Percentiles rank a stretch among this genome's conserved stretches.
Evolutionary conservation across 2,797 vertebrate genomes (phyloP).

Genomic region (Merluccius polli): DNA sequence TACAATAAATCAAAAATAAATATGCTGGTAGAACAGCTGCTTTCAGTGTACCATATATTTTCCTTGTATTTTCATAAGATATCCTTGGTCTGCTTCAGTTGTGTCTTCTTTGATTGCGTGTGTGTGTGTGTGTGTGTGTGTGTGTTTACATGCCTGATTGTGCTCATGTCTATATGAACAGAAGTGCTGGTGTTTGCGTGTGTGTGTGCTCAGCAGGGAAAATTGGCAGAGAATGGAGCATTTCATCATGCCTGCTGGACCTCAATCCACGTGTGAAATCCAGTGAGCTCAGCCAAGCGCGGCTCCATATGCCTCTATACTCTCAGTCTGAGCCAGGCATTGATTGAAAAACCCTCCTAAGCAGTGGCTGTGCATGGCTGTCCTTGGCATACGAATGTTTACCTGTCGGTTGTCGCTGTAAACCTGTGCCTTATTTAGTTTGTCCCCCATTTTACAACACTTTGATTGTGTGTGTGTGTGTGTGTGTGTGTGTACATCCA

Average conservation of each 20-base stretch:
- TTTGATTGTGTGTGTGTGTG: background rate
- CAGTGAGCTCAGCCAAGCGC: constrained; percentile 38
- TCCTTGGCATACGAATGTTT: background rate
- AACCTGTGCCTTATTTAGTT: background rate
- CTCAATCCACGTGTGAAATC: constrained; percentile 66
- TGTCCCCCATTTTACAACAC: background rate
- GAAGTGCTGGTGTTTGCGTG: constrained; percentile 21
- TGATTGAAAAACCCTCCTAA: constrained; percentile 32
- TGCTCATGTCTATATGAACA: background rate
- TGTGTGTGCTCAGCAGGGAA: constrained; percentile 24
- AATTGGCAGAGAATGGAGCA: constrained; percentile 49
- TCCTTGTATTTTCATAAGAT: too few species aligned
- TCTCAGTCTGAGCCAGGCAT: constrained; percentile 19
- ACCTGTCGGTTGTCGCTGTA: background rate
- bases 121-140: too few species aligned
- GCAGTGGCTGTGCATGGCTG: constrained; percentile 10
- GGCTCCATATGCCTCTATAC: constrained; percentile 34
- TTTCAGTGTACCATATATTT: too few species aligned
- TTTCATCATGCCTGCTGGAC: constrained; percentile 57
- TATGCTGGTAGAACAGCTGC: too few species aligned
- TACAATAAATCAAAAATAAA: too few species aligned
- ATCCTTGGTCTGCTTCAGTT: too few species aligned
- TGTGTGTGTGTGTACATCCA: background rate
- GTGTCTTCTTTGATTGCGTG: too few species aligned
- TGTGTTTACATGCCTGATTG: background rate